These are phyloP conservation scores for Delia radicum DNA, from an alignment of 1,140 invertebrate species.

Conservation along the genomic window DNA sequence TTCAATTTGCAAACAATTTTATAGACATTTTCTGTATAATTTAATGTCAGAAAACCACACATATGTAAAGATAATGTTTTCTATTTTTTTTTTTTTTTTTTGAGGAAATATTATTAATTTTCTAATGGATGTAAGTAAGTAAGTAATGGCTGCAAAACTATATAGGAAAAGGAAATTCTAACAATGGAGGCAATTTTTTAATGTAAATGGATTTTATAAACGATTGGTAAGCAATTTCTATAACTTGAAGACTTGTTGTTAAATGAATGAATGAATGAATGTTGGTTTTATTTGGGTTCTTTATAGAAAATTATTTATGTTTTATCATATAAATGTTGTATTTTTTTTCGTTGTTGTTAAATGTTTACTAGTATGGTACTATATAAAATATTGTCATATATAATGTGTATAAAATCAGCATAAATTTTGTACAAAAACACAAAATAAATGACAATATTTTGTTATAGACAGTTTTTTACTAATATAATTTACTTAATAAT, in stretches of 20 bases:
- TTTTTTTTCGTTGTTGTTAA: too few species aligned
- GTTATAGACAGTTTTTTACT: slow-evolving; percentile 9
- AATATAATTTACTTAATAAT: too few species aligned
- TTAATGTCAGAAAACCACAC: not conserved
- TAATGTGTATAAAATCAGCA: slow-evolving; percentile 18
- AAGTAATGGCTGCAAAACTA: not conserved
- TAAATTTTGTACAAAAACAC: not conserved
- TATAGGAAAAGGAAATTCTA: not conserved
- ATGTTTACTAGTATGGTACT: not conserved
- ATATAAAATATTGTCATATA: not conserved
- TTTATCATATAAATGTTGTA: not conserved
- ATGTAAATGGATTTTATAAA: slow-evolving; percentile 5
- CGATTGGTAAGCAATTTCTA: slow-evolving; percentile 11
- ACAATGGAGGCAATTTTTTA: not conserved
- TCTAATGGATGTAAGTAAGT: slow-evolving; percentile 8
- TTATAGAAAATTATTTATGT: not conserved
- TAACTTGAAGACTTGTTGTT: too few species aligned
- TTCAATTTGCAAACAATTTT: slow-evolving; percentile 3
- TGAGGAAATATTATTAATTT: slow-evolving; percentile 1
- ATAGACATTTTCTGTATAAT: not conserved
- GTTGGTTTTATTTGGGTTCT: not conserved
- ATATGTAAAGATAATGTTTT: not conserved
- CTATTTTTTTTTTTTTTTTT: not conserved
- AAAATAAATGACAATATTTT: not conserved
- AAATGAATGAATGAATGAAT: not conserved